Conservation (phyloP, 2,888 invertebrate species). For the Xanthia icteritia region DNA sequence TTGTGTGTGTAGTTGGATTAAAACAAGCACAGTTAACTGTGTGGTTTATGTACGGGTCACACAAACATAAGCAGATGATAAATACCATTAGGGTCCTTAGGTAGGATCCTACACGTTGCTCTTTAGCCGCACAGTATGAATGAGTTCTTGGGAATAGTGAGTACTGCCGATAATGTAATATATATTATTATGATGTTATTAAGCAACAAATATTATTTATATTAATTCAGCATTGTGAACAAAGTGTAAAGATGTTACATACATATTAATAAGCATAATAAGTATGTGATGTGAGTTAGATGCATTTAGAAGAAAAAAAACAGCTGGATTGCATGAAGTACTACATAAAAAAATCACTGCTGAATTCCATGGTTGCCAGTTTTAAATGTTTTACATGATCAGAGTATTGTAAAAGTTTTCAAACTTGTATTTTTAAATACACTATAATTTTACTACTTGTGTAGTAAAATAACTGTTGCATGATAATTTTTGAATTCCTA, state of each 20-base stretch:
- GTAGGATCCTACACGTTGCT: slow-evolving; percentile 88
- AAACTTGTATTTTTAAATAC: slow-evolving; percentile 14
- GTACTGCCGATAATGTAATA: slow-evolving; percentile 83
- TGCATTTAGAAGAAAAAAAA: slow-evolving; percentile 2
- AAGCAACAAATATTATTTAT: slow-evolving; percentile 43
- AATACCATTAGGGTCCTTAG: slow-evolving; percentile 89
- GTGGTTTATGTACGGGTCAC: slow-evolving; percentile 56
- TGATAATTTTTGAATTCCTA: neutral
- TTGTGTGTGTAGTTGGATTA: slow-evolving; percentile 49
- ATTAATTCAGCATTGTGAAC: slow-evolving; percentile 20
- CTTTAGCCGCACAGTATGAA: slow-evolving; percentile 88
- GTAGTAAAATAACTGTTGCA: slow-evolving; percentile 6
- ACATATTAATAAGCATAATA: slow-evolving; percentile 40
- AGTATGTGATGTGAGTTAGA: slow-evolving; percentile 38
- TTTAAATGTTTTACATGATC: slow-evolving; percentile 18
- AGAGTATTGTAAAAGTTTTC: slow-evolving; percentile 7
- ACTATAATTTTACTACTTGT: slow-evolving; percentile 5
- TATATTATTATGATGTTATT: slow-evolving; percentile 67
- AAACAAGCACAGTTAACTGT: slow-evolving; percentile 55
- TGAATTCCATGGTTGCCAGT: slow-evolving; percentile 15
- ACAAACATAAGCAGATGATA: slow-evolving; percentile 72
- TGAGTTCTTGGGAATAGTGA: slow-evolving; percentile 87
- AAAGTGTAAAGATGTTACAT: slow-evolving; percentile 1
- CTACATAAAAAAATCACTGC: slow-evolving; percentile 1
- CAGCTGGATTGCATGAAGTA: neutral